Percentiles rank a stretch among this genome's conserved stretches.
These are phyloP conservation scores for Neelides sp. DNA, from an alignment of 1,140 invertebrate genomes.

Conservation along the genomic window DNA sequence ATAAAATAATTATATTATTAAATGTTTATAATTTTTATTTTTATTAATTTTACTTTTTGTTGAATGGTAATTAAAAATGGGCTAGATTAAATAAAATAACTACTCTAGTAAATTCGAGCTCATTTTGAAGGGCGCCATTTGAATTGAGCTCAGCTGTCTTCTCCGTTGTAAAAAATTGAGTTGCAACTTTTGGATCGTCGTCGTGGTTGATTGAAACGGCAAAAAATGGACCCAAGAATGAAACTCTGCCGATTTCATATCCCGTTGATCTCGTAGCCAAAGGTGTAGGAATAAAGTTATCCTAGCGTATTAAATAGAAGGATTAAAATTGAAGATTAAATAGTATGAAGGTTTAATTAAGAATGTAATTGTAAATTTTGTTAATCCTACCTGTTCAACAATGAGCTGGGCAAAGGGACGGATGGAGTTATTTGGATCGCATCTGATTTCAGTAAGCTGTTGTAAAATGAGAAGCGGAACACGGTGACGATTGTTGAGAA, in stretches of 20 bases:
- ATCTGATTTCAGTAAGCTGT: slow-evolving; percentile 57
- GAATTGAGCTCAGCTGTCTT: slow-evolving; percentile 44
- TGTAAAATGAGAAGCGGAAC: slow-evolving; percentile 51
- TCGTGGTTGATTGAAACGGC: slow-evolving; percentile 81
- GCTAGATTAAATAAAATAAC: too few species aligned
- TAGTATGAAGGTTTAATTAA: slow-evolving; percentile 20
- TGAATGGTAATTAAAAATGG: slow-evolving; percentile 5
- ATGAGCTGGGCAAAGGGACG: slow-evolving; percentile 68
- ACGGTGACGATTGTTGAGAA: slow-evolving; percentile 56
- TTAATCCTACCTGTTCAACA: slow-evolving; percentile 42
- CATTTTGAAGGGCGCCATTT: slow-evolving; percentile 51
- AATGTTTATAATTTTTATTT: background rate
- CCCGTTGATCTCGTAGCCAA: slow-evolving; percentile 57
- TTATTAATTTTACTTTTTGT: background rate
- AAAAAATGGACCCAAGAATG: slow-evolving; percentile 79
- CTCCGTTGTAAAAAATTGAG: slow-evolving; percentile 44
- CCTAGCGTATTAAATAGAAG: slow-evolving; percentile 38
- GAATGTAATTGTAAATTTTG: slow-evolving; percentile 11
- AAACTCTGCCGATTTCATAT: slow-evolving; percentile 65
- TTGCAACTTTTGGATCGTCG: slow-evolving; percentile 69
- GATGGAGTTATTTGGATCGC: slow-evolving; percentile 39
- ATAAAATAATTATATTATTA: slow-evolving; percentile 21
- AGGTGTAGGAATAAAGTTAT: slow-evolving; percentile 60
- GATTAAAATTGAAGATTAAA: slow-evolving; percentile 15
- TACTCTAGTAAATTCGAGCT: slow-evolving; percentile 55